A percentile compares a stretch with the other conserved stretches of the same genome.
Evolutionary conservation across 2,888 invertebrate genomes (phyloP).

Genomic region (Lycaena phlaeas): DNA sequence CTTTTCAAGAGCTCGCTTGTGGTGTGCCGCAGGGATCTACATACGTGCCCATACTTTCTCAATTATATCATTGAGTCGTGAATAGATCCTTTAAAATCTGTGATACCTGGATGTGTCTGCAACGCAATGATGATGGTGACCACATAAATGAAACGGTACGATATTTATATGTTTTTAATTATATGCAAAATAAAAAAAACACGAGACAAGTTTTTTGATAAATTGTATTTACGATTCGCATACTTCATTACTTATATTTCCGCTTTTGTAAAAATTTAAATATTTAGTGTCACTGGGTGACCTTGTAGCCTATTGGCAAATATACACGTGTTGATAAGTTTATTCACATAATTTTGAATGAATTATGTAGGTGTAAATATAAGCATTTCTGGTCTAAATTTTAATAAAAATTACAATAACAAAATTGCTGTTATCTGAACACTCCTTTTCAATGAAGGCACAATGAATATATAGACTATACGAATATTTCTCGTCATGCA

Average conservation of each 20-base stretch:
- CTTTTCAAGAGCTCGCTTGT: constrained; percentile 36
- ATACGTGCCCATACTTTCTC: constrained; percentile 28
- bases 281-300: constrained; percentile 16
- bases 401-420: too few species aligned
- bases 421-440: too few species aligned
- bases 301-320: constrained; percentile 16
- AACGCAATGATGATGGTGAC: constrained; percentile 53
- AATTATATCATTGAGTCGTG: constrained; percentile 27
- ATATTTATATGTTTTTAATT: constrained; percentile 5
- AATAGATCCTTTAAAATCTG: constrained; percentile 25
- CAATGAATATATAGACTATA: too few species aligned
- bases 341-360: constrained; percentile 12
- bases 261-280: constrained; percentile 15
- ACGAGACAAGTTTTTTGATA: constrained; percentile 4
- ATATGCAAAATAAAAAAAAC: constrained; percentile 13
- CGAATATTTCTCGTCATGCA: too few species aligned
- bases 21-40: constrained; percentile 48
- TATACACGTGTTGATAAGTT: constrained; percentile 14
- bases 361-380: constrained; percentile 7
- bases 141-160: constrained; percentile 59
- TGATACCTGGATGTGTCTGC: constrained; percentile 65
- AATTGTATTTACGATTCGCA: constrained; percentile 12
- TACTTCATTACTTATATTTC: constrained; percentile 14
- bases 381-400: not conserved
- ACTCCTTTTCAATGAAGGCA: too few species aligned